Conservation (phyloP, 2,888 invertebrate species). For the Sminthurinus aureus region DNA sequence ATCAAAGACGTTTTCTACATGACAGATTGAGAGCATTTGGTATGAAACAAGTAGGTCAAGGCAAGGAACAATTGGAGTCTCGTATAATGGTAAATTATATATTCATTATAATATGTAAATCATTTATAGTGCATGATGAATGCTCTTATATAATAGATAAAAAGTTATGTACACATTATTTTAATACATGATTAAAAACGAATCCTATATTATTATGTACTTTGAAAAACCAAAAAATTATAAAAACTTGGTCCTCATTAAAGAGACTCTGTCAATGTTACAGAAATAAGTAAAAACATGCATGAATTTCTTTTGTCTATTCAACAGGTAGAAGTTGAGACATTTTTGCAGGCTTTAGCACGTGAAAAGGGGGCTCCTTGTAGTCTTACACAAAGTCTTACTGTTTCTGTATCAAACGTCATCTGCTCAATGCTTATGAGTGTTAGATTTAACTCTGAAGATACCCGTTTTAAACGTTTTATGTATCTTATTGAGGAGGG, state of each 20-base stretch:
- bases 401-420: slow-evolving; percentile 86
- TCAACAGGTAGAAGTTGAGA: slow-evolving; percentile 76
- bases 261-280: no score
- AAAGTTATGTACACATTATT: no score
- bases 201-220: no score
- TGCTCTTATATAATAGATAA: no score
- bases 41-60: slow-evolving; percentile 83
- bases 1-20: slow-evolving; percentile 85
- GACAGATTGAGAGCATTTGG: slow-evolving; percentile 85
- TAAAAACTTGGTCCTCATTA: no score
- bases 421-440: slow-evolving; percentile 92
- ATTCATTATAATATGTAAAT: not conserved
- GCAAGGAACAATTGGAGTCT: slow-evolving; percentile 82
- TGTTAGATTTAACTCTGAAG: slow-evolving; percentile 80
- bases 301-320: no score
- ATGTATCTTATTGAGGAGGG: slow-evolving; percentile 91
- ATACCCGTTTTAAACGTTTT: slow-evolving; percentile 78
- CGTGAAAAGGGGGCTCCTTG: slow-evolving; percentile 73
- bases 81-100: slow-evolving; percentile 78
- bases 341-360: slow-evolving; percentile 73
- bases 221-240: no score
- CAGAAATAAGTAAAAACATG: no score
- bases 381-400: slow-evolving; percentile 78
- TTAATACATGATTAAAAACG: no score
- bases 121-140: no score